Conservation (phyloP, 2,797 vertebrate genomes). For the Myoxocephalus aenaeus region DNA sequence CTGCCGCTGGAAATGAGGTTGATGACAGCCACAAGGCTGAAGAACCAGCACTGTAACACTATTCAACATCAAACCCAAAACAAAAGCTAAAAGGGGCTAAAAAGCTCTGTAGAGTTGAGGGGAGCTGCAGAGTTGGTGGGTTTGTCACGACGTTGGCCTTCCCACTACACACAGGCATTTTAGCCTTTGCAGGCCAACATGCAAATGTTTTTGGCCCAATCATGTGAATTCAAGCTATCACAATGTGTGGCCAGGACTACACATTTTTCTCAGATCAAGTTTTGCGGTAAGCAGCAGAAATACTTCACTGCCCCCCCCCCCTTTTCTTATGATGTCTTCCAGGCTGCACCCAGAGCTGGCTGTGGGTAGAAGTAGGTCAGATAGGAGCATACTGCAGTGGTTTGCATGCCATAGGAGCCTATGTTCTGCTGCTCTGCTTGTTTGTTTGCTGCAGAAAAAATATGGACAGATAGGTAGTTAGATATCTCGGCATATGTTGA, state of each 20-base stretch:
- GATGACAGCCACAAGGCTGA: no score
- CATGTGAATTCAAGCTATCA: neutral
- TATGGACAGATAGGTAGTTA: neutral
- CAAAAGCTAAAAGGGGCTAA: neutral
- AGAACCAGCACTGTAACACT: no score
- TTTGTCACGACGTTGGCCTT: neutral
- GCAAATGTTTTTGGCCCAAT: neutral
- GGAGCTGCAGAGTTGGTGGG: neutral
- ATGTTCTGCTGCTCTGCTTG: constrained; percentile 21
- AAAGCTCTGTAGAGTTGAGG: neutral
- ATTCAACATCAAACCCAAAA: neutral
- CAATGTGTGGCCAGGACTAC: neutral
- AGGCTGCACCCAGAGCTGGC: constrained; percentile 41
- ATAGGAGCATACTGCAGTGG: constrained; percentile 57
- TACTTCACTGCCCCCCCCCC: constrained; percentile 22
- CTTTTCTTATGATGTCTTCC: constrained; percentile 17
- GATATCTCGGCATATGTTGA: neutral
- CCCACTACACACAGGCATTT: neutral
- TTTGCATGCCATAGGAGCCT: constrained; percentile 38
- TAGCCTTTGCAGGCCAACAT: neutral
- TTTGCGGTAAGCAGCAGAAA: constrained; percentile 11
- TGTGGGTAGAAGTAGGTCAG: constrained; percentile 63
- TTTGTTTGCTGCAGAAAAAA: constrained; percentile 28
- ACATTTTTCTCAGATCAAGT: neutral
- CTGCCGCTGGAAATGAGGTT: neutral